Evolutionary conservation across 2,888 invertebrate species (phyloP).

Genomic region (Lithodes maja): DNA sequence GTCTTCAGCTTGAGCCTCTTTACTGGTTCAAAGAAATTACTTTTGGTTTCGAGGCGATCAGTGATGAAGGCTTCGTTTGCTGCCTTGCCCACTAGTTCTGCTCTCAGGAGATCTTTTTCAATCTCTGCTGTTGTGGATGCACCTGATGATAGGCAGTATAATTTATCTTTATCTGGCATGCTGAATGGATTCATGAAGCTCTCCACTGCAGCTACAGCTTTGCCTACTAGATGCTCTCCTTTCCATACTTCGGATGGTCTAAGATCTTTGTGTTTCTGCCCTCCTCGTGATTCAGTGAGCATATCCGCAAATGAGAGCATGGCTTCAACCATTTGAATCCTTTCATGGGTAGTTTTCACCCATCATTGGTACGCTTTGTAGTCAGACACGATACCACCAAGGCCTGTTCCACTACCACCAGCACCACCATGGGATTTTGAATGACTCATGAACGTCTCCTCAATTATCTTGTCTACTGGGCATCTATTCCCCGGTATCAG

Average conservation of each 20-base stretch:
- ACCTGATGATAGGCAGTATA: neutral
- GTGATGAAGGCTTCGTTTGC: neutral
- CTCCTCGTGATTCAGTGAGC: conserved; percentile 1
- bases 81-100: neutral
- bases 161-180: neutral
- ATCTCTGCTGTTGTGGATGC: neutral
- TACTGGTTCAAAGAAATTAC: conserved; percentile 15
- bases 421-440: conserved; percentile 6
- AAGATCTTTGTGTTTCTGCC: conserved; percentile 10
- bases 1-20: conserved; percentile 21
- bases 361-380: neutral
- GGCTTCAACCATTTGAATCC: neutral
- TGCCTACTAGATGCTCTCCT: neutral
- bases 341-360: neutral
- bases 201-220: neutral
- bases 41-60: neutral
- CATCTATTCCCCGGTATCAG: no score
- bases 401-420: conserved; percentile 11
- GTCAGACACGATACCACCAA: neutral
- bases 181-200: neutral
- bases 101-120: neutral
- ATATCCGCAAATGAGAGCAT: conserved; percentile 10
- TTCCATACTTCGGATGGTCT: neutral
- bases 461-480: neutral
- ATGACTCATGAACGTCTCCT: neutral